These are phyloP conservation scores for Danio kyathit DNA, from an alignment of 2,797 vertebrate species.

Conservation along the genomic window DNA sequence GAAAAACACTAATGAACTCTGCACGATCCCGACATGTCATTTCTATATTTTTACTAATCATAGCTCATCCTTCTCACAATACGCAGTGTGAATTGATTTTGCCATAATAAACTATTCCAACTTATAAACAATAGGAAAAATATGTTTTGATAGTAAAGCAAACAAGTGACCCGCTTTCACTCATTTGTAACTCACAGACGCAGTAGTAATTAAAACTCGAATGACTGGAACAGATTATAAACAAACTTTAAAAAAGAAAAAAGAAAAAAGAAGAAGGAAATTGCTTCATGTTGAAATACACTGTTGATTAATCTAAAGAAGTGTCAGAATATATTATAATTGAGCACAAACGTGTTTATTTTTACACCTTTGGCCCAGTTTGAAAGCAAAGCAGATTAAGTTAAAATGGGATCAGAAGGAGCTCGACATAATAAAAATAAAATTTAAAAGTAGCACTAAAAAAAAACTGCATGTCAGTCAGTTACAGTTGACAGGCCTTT, in stretches of 20 bases:
- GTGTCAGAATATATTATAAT: not conserved
- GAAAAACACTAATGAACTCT: conserved; percentile 25
- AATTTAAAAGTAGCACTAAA: not conserved
- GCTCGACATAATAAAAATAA: not conserved
- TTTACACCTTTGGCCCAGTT: not conserved
- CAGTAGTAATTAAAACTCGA: conserved; percentile 44
- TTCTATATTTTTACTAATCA: conserved; percentile 36
- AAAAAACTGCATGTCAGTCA: conserved; percentile 15
- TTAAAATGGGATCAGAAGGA: not conserved
- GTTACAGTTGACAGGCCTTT: conserved; percentile 65
- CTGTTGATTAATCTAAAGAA: not conserved
- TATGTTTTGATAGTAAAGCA: conserved; percentile 33
- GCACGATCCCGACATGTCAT: conserved; percentile 33
- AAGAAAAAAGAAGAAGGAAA: conserved; percentile 15
- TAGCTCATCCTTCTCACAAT: conserved; percentile 16
- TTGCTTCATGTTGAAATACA: conserved; percentile 34
- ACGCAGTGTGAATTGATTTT: not conserved
- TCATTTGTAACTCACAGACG: conserved; percentile 37
- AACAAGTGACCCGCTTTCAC: conserved; percentile 13
- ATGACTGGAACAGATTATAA: conserved; percentile 41
- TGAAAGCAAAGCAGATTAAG: conserved; percentile 3
- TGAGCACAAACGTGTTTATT: conserved; percentile 22
- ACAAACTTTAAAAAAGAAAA: conserved; percentile 36
- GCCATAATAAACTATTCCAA: not conserved
- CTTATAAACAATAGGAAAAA: conserved; percentile 4